phyloP scores from a whole-genome alignment of 2,797 vertebrate genomes.

The Balearica regulorum region DNA sequence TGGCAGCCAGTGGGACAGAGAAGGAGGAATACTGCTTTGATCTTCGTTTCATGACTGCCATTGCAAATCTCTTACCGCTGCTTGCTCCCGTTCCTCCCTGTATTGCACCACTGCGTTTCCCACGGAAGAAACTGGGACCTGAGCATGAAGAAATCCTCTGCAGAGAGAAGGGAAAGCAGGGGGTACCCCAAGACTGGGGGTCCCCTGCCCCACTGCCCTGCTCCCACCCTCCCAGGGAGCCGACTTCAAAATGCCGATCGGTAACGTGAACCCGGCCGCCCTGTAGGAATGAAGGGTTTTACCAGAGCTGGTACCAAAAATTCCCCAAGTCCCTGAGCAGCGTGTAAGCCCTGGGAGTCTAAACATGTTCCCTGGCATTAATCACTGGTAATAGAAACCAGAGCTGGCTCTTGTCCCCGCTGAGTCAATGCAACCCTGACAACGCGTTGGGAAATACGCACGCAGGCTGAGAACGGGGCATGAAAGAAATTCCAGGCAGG shows the following conservation, averaged over 20 bases:
- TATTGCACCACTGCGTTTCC: not conserved
- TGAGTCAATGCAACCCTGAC: slow-evolving; percentile 75
- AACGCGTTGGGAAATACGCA: slow-evolving; percentile 70
- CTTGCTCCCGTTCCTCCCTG: not conserved
- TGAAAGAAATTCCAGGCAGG: slow-evolving; percentile 74
- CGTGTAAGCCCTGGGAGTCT: slow-evolving; percentile 62
- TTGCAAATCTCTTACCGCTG: not conserved
- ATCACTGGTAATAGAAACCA: slow-evolving; percentile 83
- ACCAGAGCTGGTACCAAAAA: slow-evolving; percentile 59
- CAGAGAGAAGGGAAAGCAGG: not conserved
- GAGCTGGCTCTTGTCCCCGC: slow-evolving; percentile 71
- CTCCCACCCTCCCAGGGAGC: not conserved
- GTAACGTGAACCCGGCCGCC: not conserved
- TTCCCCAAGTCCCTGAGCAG: slow-evolving; percentile 68
- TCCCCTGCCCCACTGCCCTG: not conserved
- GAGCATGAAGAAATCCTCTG: not conserved
- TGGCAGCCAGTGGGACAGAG: not conserved
- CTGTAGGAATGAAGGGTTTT: not conserved
- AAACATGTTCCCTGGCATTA: slow-evolving; percentile 77
- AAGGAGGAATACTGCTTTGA: not conserved
- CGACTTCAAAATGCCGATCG: not conserved
- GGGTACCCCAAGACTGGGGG: not conserved
- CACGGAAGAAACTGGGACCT: not conserved
- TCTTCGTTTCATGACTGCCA: not conserved
- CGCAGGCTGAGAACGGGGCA: slow-evolving; percentile 67